These are phyloP conservation scores for Syrrhaptes paradoxus DNA, from an alignment of 2,113 vertebrate genomes.

Conservation along the genomic window DNA sequence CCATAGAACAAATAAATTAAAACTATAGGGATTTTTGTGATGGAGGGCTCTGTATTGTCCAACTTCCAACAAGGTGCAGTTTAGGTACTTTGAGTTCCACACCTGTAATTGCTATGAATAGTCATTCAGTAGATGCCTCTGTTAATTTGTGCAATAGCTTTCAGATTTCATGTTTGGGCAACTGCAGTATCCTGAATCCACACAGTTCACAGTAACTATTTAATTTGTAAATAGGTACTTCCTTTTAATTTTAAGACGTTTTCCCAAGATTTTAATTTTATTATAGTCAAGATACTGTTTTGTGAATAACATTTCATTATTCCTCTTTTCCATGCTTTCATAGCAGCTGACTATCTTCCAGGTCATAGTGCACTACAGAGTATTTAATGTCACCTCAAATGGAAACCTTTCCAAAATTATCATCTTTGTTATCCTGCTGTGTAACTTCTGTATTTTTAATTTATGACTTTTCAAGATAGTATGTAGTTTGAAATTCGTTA, in stretches of 20 bases:
- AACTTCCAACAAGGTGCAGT: neutral
- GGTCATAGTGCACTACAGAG: neutral
- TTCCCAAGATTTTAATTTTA: neutral
- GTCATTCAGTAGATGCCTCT: neutral
- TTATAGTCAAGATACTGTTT: neutral
- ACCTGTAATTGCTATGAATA: neutral
- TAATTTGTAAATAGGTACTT: neutral
- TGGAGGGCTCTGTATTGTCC: neutral
- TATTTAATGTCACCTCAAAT: neutral
- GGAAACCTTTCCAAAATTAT: neutral
- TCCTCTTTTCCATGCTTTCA: neutral
- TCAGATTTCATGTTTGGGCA: neutral
- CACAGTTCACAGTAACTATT: accelerated
- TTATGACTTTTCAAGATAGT: neutral
- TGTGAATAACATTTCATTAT: neutral
- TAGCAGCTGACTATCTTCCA: neutral
- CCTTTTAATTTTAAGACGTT: neutral
- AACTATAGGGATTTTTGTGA: neutral
- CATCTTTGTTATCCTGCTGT: neutral
- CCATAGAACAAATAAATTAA: neutral
- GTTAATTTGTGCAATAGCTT: neutral
- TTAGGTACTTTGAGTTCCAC: neutral
- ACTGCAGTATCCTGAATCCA: neutral
- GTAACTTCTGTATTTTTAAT: neutral
- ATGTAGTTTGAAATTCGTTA: no score